Evolutionary conservation across 2,888 invertebrate species (phyloP).

Genomic region (Tiliacea citrago): DNA sequence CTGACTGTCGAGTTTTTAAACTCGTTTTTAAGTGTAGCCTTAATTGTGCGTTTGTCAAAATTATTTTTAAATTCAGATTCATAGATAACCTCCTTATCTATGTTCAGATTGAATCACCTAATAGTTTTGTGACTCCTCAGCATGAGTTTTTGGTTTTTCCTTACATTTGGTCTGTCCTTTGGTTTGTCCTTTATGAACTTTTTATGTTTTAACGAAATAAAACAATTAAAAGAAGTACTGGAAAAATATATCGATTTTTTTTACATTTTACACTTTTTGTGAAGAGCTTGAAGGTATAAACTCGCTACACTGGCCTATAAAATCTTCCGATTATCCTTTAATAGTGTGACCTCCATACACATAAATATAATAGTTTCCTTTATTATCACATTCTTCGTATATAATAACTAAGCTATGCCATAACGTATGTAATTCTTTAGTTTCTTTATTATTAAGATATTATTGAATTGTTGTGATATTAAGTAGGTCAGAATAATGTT

Average conservation of each 20-base stretch:
- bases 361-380: slow-evolving; percentile 12
- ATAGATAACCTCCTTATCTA: neutral
- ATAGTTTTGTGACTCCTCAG: neutral
- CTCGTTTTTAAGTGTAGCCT: too few relatives aligned
- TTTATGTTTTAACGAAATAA: too few relatives aligned
- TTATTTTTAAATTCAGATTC: neutral
- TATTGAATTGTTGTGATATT: slow-evolving; percentile 41
- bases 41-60: neutral
- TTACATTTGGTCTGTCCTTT: too few relatives aligned
- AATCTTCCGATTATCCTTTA: slow-evolving; percentile 5
- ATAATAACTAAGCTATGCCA: slow-evolving; percentile 25
- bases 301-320: neutral
- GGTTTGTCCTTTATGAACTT: too few relatives aligned
- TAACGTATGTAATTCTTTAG: slow-evolving; percentile 32
- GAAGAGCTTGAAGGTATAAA: neutral
- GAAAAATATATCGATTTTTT: too few relatives aligned
- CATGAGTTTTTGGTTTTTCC: neutral
- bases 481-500: slow-evolving; percentile 33
- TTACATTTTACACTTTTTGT: too few relatives aligned
- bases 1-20: too few relatives aligned
- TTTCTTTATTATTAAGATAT: slow-evolving; percentile 59
- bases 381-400: slow-evolving; percentile 22
- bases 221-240: too few relatives aligned
- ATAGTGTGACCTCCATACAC: neutral
- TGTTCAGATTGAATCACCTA: neutral